Base-by-base conservation (phyloP, 37 sponge, comb jelly and placozoan species). In the Chondrosia reniformis region DNA sequence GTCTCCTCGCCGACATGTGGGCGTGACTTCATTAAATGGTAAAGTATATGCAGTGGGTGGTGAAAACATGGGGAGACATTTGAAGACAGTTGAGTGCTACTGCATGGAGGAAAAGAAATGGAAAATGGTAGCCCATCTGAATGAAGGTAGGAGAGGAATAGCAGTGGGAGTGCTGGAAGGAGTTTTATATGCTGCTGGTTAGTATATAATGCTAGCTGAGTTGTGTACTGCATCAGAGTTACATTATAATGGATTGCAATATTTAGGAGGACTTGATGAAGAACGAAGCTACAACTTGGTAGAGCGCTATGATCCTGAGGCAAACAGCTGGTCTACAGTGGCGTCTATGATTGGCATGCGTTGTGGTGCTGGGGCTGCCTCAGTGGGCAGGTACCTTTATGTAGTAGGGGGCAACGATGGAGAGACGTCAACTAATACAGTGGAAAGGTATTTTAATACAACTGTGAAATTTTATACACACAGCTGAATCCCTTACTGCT, bases 31-130 rank as follows among this genome's bases (percentile, higher is more conserved):
- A 24, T 27, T 89, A 58, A 81, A 78, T 31, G 83, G 81, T 4
- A 89, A 85, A 79, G 58, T 96, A 45, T 96, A 89, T 76, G 96
- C 96, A 0, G 90, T 96, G 22, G 96, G 96, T 12, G 96, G 96
- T 0, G 93, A 96, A 41, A 89, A 95, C 75, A 88, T 89, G 12
- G 84, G 83, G 40, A 82, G 85, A 24, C 96, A 95, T 55, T 75
- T 95, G 37, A 88, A 89, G 69, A 86, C 96, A 6, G 96, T 95
- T 21, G 96, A 95, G 76, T 89, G 87, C 75, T 95, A 84, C 61
- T 87, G 89, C 57, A 87, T 84, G 21, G 13, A 41, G 64, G 61
- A 32, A 7, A 79, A 84, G 0, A 66, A 41, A n/a, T 95, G 96
- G 96, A 80, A 83, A 52, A 81, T 81, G 41, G 89, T 92, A 13